phyloP scores from a whole-genome alignment of 2,888 invertebrate genomes.

The Petrophora chlorosata region DNA sequence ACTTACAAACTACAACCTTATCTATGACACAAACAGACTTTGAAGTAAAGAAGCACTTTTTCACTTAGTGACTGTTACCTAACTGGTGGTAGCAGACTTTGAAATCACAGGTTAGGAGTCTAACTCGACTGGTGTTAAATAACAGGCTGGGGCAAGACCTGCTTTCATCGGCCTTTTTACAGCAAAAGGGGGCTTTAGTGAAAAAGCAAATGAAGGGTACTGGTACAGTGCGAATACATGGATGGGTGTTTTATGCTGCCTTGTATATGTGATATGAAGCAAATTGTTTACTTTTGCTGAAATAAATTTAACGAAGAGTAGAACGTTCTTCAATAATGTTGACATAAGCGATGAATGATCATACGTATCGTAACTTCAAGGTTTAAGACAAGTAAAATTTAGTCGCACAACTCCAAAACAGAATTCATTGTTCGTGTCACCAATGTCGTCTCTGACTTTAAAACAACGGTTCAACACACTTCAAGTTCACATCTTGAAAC shows the following conservation, averaged over 20 bases:
- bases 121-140: slow-evolving; percentile 36
- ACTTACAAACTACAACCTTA: too few species aligned
- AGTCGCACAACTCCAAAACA: background rate
- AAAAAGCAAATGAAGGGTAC: slow-evolving; percentile 20
- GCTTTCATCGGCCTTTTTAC: slow-evolving; percentile 24
- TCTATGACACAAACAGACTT: too few species aligned
- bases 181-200: slow-evolving; percentile 16
- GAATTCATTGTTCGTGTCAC: background rate
- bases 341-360: background rate
- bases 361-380: background rate
- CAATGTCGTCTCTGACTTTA: slow-evolving; percentile 4
- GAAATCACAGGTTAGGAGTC: slow-evolving; percentile 41
- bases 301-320: too few species aligned
- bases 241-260: slow-evolving; percentile 3
- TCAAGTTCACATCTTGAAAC: slow-evolving; percentile 10
- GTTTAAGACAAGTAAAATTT: background rate
- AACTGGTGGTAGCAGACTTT: slow-evolving; percentile 24
- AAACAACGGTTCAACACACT: slow-evolving; percentile 27
- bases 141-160: slow-evolving; percentile 25
- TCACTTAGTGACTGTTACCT: background rate
- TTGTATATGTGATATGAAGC: slow-evolving; percentile 1
- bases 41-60: background rate
- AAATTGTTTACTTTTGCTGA: too few species aligned
- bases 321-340: too few species aligned
- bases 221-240: slow-evolving; percentile 15